Evolutionary conservation across 2,888 invertebrate species (phyloP), one percentile per base, ranked within the genome.

Genomic region (Papilio protenor): DNA sequence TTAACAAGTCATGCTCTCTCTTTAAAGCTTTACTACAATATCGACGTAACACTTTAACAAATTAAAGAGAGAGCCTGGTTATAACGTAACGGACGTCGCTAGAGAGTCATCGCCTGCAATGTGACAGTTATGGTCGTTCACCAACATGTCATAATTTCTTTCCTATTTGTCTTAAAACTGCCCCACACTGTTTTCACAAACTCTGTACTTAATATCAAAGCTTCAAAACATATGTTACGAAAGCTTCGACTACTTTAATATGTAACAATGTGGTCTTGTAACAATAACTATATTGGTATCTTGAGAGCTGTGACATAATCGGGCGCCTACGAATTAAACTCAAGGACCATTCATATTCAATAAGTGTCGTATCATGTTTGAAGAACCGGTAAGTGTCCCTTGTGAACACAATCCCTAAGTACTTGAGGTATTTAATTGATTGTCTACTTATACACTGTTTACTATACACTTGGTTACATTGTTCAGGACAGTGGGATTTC

Each of bases 321-420:
- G 84, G 85, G 86, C 91, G 89, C 90, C 90, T 89, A 89, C 91
- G 83, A 81, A 81, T 84, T 82, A 82, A 84, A 84, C 85, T 84
- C 85, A 79, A 69, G 80, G 81, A 80, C 83, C 87, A 92, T 92
- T 86, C 91, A 92, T 92, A 92, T 92, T 91, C 90, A 92, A 91
- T 82, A 83, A 77, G 79, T 82, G 79, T 80, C 78, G 80, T 82
- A 83, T 73, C 69, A 82, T 86, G 84, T 88, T 88, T 86, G 86
- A 84, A 83, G 85, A 89, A 90, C 90, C 88, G 86, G 89, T 88
- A 87, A 88, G 86, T 85, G 83, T 83, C 81, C 84, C 87, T 88
- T 88, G 85, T 81, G 74, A 78, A 82, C 80, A 81, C 75, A 79
- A 79, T 80, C 77, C 78, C 81, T 81, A 73, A 80, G 79, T 79